phyloP scores from a whole-genome alignment of 2,797 vertebrate species.

The Tachyglossus aculeatus region DNA sequence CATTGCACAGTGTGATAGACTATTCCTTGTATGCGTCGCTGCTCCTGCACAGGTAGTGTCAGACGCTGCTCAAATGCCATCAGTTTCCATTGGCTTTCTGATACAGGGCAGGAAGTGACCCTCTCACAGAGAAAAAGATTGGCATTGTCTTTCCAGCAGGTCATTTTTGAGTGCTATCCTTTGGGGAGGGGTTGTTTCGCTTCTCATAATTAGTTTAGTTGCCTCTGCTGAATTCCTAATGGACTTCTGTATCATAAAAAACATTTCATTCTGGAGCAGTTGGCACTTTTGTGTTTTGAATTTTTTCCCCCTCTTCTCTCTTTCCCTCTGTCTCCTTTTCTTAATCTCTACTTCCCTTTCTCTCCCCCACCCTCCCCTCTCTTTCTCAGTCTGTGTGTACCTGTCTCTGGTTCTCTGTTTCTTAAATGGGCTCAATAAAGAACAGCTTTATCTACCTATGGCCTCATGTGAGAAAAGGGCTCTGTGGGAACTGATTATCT shows the following conservation, averaged over 20 bases:
- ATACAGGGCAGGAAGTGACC: neutral
- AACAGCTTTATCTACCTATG: conserved; percentile 30
- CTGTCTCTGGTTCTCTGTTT: no score
- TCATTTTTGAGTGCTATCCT: conserved; percentile 31
- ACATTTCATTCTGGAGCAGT: conserved; percentile 34
- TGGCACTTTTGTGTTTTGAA: conserved; percentile 11
- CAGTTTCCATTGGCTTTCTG: neutral
- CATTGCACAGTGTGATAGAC: conserved; percentile 34
- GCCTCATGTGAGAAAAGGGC: neutral
- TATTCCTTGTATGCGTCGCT: neutral
- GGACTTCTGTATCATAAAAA: conserved; percentile 39
- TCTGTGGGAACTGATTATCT: neutral
- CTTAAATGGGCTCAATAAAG: neutral
- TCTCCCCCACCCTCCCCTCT: no score
- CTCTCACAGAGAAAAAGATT: conserved; percentile 36
- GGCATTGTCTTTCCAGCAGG: conserved; percentile 54
- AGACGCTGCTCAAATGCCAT: conserved; percentile 18
- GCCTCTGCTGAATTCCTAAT: conserved; percentile 55
- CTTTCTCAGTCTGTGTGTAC: no score
- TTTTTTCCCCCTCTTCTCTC: neutral
- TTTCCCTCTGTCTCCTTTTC: no score
- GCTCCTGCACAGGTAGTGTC: conserved; percentile 21
- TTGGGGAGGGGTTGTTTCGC: conserved; percentile 1
- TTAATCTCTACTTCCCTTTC: no score
- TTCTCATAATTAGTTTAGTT: conserved; percentile 68